Evolutionary conservation across 1,140 invertebrate genomes (phyloP).

Genomic region (Drosophila rhopaloa): DNA sequence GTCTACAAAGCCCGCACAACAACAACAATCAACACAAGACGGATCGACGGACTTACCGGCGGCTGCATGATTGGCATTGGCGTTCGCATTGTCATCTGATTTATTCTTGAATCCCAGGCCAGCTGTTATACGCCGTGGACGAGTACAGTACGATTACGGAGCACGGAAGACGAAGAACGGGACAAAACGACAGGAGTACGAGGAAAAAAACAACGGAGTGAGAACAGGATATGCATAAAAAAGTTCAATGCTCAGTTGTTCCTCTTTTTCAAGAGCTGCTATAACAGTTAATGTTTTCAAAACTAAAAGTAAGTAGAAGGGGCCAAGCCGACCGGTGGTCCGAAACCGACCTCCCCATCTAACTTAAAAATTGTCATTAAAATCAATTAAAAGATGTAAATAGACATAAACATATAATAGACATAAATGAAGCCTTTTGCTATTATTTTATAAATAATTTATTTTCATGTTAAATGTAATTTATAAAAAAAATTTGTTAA

Average conservation of each 20-base stretch:
- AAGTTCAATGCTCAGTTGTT: constrained; percentile 2
- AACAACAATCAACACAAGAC: constrained; percentile 20
- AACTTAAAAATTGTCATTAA: too few species aligned
- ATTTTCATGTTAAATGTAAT: too few species aligned
- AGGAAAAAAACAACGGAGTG: constrained; percentile 15
- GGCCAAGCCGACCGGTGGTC: too few species aligned
- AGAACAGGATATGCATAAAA: constrained; percentile 45
- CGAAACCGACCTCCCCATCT: too few species aligned
- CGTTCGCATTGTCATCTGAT: constrained; percentile 46
- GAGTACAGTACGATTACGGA: constrained; percentile 4
- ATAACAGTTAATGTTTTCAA: not conserved
- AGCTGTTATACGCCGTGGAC: constrained; percentile 26
- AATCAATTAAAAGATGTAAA: too few species aligned
- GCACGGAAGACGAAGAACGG: constrained; percentile 12
- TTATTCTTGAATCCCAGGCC: constrained; percentile 73
- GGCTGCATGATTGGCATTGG: constrained; percentile 10
- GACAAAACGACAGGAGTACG: constrained; percentile 41
- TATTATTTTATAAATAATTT: too few species aligned
- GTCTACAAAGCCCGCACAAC: constrained; percentile 21
- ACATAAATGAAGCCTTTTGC: too few species aligned
- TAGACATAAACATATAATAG: too few species aligned
- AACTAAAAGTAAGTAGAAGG: too few species aligned
- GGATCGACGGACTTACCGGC: constrained; percentile 60
- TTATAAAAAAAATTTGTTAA: too few species aligned
- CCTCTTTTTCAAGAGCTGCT: not conserved